Conservation (phyloP, 2,888 invertebrate species). For the Mesorhabditis sp. region DNA sequence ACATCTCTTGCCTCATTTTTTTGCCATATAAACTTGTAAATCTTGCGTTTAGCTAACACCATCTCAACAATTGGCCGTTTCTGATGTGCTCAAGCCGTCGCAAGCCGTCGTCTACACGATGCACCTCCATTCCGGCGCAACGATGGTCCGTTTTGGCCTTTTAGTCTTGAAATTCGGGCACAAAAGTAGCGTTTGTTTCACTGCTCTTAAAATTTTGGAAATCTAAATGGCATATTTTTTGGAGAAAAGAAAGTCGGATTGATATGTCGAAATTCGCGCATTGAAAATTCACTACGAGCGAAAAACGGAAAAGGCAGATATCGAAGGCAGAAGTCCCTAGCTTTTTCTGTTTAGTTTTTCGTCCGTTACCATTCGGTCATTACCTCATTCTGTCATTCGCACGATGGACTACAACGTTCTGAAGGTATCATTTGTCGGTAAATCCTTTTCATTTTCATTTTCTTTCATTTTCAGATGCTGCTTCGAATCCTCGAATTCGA, state of each 20-base stretch:
- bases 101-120: not conserved
- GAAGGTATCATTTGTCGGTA: slow-evolving; percentile 14
- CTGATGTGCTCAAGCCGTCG: not conserved
- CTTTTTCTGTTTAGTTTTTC: no score
- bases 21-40: not conserved
- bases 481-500: not conserved
- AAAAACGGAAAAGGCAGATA: no score
- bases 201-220: not conserved
- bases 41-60: not conserved
- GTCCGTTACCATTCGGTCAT: no score
- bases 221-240: not conserved
- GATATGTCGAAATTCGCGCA: no score
- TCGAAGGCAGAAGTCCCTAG: no score
- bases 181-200: not conserved
- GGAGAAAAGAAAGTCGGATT: no score
- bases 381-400: not conserved
- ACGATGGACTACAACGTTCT: slow-evolving; percentile 32
- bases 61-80: not conserved
- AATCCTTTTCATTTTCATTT: not conserved
- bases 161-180: not conserved
- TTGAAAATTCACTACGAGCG: no score
- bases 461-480: not conserved
- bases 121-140: not conserved
- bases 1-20: no score
- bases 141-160: not conserved